phyloP scores from a whole-genome alignment of 1,140 invertebrate genomes.

The Coelopa frigida region DNA sequence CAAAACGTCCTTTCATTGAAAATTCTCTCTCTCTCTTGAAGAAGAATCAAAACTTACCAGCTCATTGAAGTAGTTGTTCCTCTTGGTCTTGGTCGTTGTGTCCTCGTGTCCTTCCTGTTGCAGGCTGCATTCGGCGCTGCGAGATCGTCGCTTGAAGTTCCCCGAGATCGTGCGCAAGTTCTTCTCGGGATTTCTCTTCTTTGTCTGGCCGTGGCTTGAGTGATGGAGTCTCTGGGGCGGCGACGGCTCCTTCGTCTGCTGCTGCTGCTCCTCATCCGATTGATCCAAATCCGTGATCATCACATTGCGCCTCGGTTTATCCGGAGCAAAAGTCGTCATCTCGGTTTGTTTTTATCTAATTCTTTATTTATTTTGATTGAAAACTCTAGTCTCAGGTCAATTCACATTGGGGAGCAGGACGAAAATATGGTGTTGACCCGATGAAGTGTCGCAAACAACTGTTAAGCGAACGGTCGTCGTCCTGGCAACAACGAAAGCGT shows the following conservation, averaged over 20 bases:
- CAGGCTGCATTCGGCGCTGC: slow-evolving; percentile 26
- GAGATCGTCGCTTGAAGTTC: slow-evolving; percentile 32
- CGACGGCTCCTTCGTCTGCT: neutral
- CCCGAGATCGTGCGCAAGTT: slow-evolving; percentile 34
- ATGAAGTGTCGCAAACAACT: no score
- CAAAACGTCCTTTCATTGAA: neutral
- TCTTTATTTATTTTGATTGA: no score
- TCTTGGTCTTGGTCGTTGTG: slow-evolving; percentile 18
- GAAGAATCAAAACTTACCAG: slow-evolving; percentile 19
- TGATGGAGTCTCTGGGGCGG: slow-evolving; percentile 5
- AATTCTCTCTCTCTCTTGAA: neutral
- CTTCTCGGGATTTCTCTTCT: slow-evolving; percentile 20
- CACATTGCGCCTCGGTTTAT: slow-evolving; percentile 5
- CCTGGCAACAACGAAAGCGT: no score
- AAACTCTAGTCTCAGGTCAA: no score
- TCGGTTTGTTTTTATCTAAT: no score
- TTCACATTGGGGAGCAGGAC: no score
- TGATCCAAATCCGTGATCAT: slow-evolving; percentile 38
- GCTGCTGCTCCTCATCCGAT: slow-evolving; percentile 19
- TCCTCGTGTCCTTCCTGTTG: slow-evolving; percentile 14
- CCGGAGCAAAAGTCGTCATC: no score
- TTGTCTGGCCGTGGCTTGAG: slow-evolving; percentile 7
- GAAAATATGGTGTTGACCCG: no score
- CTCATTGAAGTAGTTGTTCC: slow-evolving; percentile 25
- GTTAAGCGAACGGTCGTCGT: no score